Conservation (phyloP, 2,113 vertebrate species). For the Bambusicola thoracicus region DNA sequence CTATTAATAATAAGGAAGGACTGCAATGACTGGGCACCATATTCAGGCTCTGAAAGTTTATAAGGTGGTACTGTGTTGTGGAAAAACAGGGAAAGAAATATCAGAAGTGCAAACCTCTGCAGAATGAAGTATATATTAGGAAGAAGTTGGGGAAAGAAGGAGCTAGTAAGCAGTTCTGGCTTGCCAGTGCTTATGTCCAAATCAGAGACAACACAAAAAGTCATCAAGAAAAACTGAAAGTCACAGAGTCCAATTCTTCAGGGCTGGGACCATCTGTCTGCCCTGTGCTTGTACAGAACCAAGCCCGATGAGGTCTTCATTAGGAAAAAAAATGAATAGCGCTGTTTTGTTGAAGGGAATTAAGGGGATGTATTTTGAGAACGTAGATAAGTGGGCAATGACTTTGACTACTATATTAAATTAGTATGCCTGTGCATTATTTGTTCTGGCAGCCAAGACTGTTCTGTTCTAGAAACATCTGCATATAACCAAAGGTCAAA, state of each 20-base stretch:
- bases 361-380: not conserved
- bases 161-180: not conserved
- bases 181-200: not conserved
- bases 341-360: not conserved
- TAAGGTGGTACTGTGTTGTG: not conserved
- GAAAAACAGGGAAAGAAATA: not conserved
- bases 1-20: not conserved
- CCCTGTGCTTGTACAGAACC: not conserved
- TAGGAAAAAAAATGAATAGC: not conserved
- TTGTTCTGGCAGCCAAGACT: not conserved
- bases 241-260: not conserved
- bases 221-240: not conserved
- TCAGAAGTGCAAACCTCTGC: not conserved
- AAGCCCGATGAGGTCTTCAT: accelerated
- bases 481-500: not conserved
- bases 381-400: not conserved
- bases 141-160: not conserved
- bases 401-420: not conserved
- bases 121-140: not conserved
- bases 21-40: not conserved
- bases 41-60: not conserved
- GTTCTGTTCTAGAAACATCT: not conserved
- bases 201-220: not conserved
- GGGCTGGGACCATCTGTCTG: not conserved
- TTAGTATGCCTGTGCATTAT: not conserved